Evolutionary conservation across 1,140 invertebrate genomes (phyloP).

Genomic region (Vanessa atalanta): DNA sequence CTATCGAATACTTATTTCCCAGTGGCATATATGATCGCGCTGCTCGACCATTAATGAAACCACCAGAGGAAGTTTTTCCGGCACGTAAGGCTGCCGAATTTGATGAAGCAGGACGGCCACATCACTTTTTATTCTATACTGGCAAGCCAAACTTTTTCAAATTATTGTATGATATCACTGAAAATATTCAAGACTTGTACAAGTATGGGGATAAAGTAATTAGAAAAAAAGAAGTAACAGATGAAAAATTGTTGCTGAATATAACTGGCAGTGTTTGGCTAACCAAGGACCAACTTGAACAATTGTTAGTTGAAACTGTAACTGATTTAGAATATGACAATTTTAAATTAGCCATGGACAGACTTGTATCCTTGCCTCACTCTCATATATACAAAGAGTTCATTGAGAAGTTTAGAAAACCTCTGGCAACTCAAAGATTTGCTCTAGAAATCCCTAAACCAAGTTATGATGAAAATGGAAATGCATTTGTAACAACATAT

Average conservation of each 20-base stretch:
- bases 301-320: conserved; percentile 86
- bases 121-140: conserved; percentile 95
- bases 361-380: conserved; percentile 87
- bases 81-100: conserved; percentile 93
- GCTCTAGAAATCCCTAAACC: conserved; percentile 83
- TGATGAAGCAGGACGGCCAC: conserved; percentile 92
- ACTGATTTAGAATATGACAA: conserved; percentile 87
- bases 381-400: conserved; percentile 85
- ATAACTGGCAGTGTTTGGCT: conserved; percentile 83
- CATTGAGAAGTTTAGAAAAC: conserved; percentile 85
- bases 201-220: conserved; percentile 86
- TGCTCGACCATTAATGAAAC: conserved; percentile 93
- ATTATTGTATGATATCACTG: conserved; percentile 87
- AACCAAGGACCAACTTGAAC: conserved; percentile 84
- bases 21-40: conserved; percentile 91
- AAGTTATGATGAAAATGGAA: conserved; percentile 85
- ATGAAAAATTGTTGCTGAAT: conserved; percentile 83
- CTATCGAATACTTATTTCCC: conserved; percentile 95
- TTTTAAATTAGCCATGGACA: conserved; percentile 87
- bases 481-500: conserved; percentile 85
- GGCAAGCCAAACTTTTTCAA: conserved; percentile 91
- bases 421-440: conserved; percentile 80
- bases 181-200: conserved; percentile 84
- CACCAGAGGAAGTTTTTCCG: conserved; percentile 93
- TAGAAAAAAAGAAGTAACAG: conserved; percentile 81